phyloP scores from a whole-genome alignment of 2,113 vertebrate species.

The Atrichornis clamosus region DNA sequence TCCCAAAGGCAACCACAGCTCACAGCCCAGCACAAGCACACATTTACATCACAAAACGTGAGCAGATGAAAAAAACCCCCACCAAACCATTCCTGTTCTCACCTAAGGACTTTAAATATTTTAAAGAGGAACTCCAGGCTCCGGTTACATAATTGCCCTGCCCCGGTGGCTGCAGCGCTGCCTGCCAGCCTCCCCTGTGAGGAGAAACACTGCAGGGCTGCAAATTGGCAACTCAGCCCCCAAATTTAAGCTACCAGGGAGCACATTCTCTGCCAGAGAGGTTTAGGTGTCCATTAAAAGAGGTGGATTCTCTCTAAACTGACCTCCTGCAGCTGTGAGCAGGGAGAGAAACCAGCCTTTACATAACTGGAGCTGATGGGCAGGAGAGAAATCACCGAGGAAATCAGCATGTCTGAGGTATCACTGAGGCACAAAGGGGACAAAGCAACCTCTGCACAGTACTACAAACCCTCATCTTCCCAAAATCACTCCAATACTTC shows the following conservation, averaged over 20 bases:
- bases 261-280: neutral
- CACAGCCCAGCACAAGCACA: neutral
- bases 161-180: neutral
- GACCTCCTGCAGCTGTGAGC: neutral
- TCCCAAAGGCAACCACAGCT: neutral
- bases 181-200: neutral
- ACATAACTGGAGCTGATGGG: neutral
- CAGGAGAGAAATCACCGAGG: neutral
- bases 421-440: neutral
- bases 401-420: neutral
- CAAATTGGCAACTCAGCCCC: fast-evolving
- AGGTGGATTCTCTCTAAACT: neutral
- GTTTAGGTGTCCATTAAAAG: neutral
- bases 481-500: neutral
- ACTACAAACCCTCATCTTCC: fast-evolving
- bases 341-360: neutral
- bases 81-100: neutral
- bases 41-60: neutral
- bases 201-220: neutral
- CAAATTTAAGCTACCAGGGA: neutral
- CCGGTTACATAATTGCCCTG: slow-evolving; percentile 8
- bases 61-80: fast-evolving
- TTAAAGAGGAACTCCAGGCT: neutral
- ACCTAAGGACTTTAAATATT: neutral
- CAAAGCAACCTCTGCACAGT: fast-evolving